Evolutionary conservation across 1,140 invertebrate genomes (phyloP).

Genomic region (Polypedilum vanderplanki): DNA sequence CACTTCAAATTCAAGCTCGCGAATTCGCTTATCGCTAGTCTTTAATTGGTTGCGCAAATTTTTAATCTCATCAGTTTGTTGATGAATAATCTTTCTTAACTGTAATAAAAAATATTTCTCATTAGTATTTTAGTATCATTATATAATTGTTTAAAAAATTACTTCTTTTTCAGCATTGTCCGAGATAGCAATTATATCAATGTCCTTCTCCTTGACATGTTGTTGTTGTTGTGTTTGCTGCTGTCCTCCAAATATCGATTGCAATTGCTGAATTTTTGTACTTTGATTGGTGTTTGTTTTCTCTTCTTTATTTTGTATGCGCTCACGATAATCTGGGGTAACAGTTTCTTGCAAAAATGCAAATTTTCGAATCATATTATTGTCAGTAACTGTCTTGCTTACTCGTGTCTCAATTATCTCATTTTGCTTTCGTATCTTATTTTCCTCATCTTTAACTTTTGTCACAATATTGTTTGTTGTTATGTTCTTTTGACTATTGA

Average conservation of each 20-base stretch:
- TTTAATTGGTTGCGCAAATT: slow-evolving; percentile 65
- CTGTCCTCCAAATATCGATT: slow-evolving; percentile 60
- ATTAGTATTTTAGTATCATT: not conserved
- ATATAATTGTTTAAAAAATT: not conserved
- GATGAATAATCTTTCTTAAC: slow-evolving; percentile 63
- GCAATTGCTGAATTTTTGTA: slow-evolving; percentile 68
- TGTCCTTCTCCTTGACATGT: slow-evolving; percentile 22
- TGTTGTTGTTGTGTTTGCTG: slow-evolving; percentile 43
- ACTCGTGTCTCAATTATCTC: slow-evolving; percentile 35
- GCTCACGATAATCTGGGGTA: slow-evolving; percentile 62
- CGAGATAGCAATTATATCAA: slow-evolving; percentile 41
- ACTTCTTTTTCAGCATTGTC: slow-evolving; percentile 53
- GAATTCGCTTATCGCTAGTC: slow-evolving; percentile 65
- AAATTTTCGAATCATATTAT: slow-evolving; percentile 77
- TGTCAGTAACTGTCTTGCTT: slow-evolving; percentile 44
- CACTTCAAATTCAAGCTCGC: slow-evolving; percentile 56
- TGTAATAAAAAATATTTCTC: slow-evolving; percentile 43
- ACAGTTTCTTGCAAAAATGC: slow-evolving; percentile 75
- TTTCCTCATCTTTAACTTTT: slow-evolving; percentile 16
- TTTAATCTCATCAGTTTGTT: slow-evolving; percentile 70
- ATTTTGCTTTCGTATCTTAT: not conserved
- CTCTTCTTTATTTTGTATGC: slow-evolving; percentile 57
- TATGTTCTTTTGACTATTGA: too few relatives aligned
- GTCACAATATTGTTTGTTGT: too few relatives aligned
- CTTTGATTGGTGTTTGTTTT: slow-evolving; percentile 68